Evolutionary conservation across 2,888 invertebrate species (phyloP), one percentile per base, ranked within the genome.

Genomic region (Apamea sordens): DNA sequence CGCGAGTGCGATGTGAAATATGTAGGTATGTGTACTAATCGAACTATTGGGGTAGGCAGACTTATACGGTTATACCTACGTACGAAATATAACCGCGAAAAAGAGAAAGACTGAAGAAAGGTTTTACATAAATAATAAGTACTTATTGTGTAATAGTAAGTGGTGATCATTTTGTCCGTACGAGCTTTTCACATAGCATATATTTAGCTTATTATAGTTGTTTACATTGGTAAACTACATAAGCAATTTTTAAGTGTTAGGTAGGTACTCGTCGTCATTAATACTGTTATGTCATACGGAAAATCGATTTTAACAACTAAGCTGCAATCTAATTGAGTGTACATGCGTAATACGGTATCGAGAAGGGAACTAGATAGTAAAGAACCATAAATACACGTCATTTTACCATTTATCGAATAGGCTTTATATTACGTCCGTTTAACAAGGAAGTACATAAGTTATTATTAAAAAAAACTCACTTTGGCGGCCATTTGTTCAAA

Each of bases 371-470:
- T 84, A 36, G 70, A 28, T 65, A 80, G 6, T 69, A 61, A 59
- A 41, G 6, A 77, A n/a, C 56, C 56, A 79, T 53, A 32, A 64
- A 79, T 44, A 18, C 28, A 70, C 21, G 21, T 50, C 18, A 59
- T 50, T n/a, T 13, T 59, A 79, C 15, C 11, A 13, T 41, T 64
- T 44, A 78, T 63, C 10, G 32, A 69, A 75, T 53, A 72, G 5
- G 50, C 13, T 72, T 72, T 67, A 73, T 59, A 71, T 73, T 28
- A 73, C 77, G 73, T 86, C 73, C 76, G 65, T 77, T 86, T 59
- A 70, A 74, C 71, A 63, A 83, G 84, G 78, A 84, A 77, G 64
- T 18, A 41, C 65, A 67, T 32, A 63, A 76, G 32, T 71, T 53
- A 67, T 75, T 59, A 59, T 63, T 70, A 69, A 59, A 68, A n/a